Evolutionary conservation across 2,113 vertebrate genomes (phyloP), one percentile per base, ranked within the genome.

Genomic region (Carlito syrichta): DNA sequence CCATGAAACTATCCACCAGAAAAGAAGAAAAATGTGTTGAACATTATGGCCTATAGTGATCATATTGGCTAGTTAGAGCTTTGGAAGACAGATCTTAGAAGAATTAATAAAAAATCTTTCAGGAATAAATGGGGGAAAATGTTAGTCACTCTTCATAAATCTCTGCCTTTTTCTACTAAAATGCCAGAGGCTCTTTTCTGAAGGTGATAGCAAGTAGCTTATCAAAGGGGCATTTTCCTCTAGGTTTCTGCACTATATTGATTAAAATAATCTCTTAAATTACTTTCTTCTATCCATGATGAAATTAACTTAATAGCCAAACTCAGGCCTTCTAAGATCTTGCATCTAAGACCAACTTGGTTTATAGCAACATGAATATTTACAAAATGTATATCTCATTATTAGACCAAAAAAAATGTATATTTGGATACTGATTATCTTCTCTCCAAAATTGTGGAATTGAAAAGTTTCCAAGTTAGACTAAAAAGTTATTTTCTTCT

Each of bases 241-340:
- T 87, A 68, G 50, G 38, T 56, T 86, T 93, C 58, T 68, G 2
- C 48, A 82, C 17, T 1, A 2, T 35, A 71, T 48, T 74, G 54
- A 83, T 95, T 58, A 38, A 88, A 78, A 87, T 78, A 0, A 43
- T 40, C 23, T 63, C 30, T 52, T 76, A 82, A 68, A 3, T 13
- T 63, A 82, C 2, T 71, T 91, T 71, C 48, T 52, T 74, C 30
- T 77, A 45, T 60, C 23, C 35, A 35, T 71, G 45, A 93, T 79
- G 60, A 91, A 92, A 85, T 8, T 85, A 32, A 95, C 82, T 94
- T 71, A 63, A 86, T 52, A 87, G 14, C 54, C 52, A 88, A 73
- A 91, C 12, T n/a, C 73, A 60, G 32, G 43, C 25, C 17, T 62
- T 43, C 2, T 81, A 45, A n/a, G n/a, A n/a, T n/a, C n/a, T 30